Conservation (phyloP, 2,888 invertebrate species). For the Tenthredo amoena region DNA sequence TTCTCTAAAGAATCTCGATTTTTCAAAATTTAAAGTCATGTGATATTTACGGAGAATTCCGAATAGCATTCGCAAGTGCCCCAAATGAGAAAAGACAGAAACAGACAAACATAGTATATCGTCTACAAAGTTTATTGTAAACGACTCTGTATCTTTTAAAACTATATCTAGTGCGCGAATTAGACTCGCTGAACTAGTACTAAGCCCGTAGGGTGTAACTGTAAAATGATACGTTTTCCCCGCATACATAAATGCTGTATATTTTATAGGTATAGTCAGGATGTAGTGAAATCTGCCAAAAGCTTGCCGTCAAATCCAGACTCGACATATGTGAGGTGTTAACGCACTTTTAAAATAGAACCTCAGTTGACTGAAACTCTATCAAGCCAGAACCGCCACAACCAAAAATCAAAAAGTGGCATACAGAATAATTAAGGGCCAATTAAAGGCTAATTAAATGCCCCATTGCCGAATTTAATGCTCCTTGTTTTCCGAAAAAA, state of each 20-base stretch:
- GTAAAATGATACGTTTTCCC: constrained; percentile 52
- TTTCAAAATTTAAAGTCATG: constrained; percentile 7
- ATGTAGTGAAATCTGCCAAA: constrained; percentile 60
- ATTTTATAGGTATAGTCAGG: constrained; percentile 53
- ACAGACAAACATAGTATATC: constrained; percentile 6
- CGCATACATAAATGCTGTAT: constrained; percentile 48
- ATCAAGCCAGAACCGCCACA: constrained; percentile 22
- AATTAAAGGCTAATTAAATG: constrained; percentile 36
- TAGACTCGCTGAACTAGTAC: constrained; percentile 47
- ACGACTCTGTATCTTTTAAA: background rate
- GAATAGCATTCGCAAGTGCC: background rate
- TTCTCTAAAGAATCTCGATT: constrained; percentile 8
- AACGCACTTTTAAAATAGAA: constrained; percentile 51
- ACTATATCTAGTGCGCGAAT: constrained; percentile 19
- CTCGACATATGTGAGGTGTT: constrained; percentile 47
- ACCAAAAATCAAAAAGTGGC: background rate
- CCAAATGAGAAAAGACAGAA: background rate
- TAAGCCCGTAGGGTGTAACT: constrained; percentile 50
- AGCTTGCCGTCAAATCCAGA: constrained; percentile 58
- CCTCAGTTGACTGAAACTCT: constrained; percentile 41
- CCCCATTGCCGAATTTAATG: constrained; percentile 18
- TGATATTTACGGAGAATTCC: background rate
- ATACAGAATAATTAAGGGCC: constrained; percentile 1
- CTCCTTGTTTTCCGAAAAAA: background rate
- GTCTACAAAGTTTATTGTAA: constrained; percentile 41